Conservation (phyloP, 2,888 invertebrate species). For the Mesoligia furuncula region DNA sequence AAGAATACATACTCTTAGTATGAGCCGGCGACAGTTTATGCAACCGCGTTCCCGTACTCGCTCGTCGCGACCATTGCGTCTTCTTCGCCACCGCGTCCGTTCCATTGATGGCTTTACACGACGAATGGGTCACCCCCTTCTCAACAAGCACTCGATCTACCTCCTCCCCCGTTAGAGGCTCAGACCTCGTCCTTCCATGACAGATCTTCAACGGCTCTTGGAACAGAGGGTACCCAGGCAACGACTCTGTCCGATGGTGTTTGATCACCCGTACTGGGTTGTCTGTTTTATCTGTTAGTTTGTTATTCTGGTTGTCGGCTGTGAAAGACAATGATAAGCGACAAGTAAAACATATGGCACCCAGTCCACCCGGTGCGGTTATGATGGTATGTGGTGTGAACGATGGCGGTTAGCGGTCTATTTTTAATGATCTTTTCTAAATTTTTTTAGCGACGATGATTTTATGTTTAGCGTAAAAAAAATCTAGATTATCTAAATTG, state of each 20-base stretch:
- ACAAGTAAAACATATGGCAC: slow-evolving; percentile 86
- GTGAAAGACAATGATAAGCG: slow-evolving; percentile 87
- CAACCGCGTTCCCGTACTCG: slow-evolving; percentile 86
- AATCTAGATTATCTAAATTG: neutral
- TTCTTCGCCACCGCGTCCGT: slow-evolving; percentile 76
- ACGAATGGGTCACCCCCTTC: slow-evolving; percentile 78
- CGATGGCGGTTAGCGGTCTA: slow-evolving; percentile 58
- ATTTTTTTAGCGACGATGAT: slow-evolving; percentile 20
- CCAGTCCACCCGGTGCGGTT: slow-evolving; percentile 83
- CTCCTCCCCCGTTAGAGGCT: slow-evolving; percentile 91
- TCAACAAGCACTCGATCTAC: slow-evolving; percentile 80
- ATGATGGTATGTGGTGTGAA: slow-evolving; percentile 66
- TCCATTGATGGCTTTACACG: slow-evolving; percentile 83
- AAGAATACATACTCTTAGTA: slow-evolving; percentile 87
- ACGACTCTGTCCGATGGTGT: slow-evolving; percentile 85
- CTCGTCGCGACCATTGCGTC: slow-evolving; percentile 82
- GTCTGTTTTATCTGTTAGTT: slow-evolving; percentile 84
- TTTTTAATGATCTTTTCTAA: neutral
- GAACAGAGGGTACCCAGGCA: slow-evolving; percentile 83
- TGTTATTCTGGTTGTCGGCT: slow-evolving; percentile 88
- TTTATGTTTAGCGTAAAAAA: slow-evolving; percentile 19
- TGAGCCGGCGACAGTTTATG: slow-evolving; percentile 87
- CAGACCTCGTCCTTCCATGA: slow-evolving; percentile 93
- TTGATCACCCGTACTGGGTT: slow-evolving; percentile 75
- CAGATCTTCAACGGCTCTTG: slow-evolving; percentile 83